phyloP scores from a whole-genome alignment of 2,797 vertebrate genomes.

The Acanthornis magna region DNA sequence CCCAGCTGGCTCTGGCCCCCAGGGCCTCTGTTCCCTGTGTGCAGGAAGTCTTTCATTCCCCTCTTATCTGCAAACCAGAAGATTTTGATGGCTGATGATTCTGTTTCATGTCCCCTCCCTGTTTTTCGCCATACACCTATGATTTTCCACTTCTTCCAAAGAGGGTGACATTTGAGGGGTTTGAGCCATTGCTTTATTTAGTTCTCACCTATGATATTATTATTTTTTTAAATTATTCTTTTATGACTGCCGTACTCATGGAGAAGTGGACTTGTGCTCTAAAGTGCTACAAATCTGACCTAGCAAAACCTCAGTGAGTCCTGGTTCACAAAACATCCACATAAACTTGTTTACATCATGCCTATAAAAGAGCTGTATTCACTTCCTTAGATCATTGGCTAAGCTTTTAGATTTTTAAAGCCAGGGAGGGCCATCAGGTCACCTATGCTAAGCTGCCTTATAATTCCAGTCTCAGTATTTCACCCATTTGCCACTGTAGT shows the following conservation, averaged over 20 bases:
- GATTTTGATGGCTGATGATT: not conserved
- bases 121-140: not conserved
- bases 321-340: not conserved
- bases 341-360: constrained; percentile 29
- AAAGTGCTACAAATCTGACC: not conserved
- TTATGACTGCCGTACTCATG: not conserved
- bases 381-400: not conserved
- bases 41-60: constrained; percentile 41
- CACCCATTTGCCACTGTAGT: not conserved
- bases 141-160: constrained; percentile 21
- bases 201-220: not conserved
- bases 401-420: constrained; percentile 35
- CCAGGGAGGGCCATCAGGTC: not conserved
- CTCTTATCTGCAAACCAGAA: constrained; percentile 34
- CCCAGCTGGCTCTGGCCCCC: not conserved
- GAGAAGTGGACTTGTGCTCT: not conserved
- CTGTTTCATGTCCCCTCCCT: not conserved
- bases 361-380: not conserved
- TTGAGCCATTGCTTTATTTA: constrained; percentile 15
- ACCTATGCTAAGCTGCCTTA: not conserved
- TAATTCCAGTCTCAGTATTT: constrained; percentile 12
- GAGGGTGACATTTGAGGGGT: not conserved
- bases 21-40: not conserved
- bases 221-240: not conserved
- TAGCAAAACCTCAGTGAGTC: not conserved